These are phyloP conservation scores for Oplegnathus fasciatus DNA, from an alignment of 2,113 vertebrate species.

Conservation along the genomic window DNA sequence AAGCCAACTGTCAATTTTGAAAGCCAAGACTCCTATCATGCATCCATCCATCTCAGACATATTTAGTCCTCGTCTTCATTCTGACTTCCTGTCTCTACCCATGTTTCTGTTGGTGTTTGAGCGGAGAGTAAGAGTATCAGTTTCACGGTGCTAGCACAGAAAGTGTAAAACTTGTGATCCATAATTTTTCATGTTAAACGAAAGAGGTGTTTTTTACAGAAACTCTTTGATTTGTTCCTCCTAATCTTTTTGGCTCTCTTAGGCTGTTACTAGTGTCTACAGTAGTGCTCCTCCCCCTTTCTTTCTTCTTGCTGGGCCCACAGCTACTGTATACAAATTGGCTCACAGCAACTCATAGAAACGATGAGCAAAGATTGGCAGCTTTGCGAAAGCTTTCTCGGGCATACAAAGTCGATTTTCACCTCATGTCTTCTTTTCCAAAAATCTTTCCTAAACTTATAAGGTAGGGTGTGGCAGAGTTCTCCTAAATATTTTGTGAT, in stretches of 20 bases:
- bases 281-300: not conserved
- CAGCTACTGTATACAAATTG: conserved; percentile 12
- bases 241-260: conserved; percentile 10
- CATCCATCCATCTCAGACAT: not conserved
- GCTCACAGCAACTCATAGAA: not conserved
- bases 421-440: not conserved
- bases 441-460: not conserved
- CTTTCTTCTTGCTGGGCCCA: not conserved
- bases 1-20: not conserved
- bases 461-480: no score
- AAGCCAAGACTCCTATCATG: not conserved
- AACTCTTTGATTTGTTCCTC: conserved; percentile 5
- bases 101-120: not conserved
- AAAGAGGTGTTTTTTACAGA: conserved; percentile 4
- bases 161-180: not conserved
- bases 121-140: not conserved
- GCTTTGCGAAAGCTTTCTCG: not conserved
- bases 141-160: not conserved
- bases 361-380: not conserved
- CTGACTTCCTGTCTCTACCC: not conserved
- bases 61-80: not conserved
- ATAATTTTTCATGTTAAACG: not conserved
- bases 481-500: conserved; percentile 28
- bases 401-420: not conserved
- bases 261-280: not conserved